These are phyloP conservation scores for Lepidocyrtinus sp. DNA, from an alignment of 2,888 invertebrate genomes.

Conservation along the genomic window DNA sequence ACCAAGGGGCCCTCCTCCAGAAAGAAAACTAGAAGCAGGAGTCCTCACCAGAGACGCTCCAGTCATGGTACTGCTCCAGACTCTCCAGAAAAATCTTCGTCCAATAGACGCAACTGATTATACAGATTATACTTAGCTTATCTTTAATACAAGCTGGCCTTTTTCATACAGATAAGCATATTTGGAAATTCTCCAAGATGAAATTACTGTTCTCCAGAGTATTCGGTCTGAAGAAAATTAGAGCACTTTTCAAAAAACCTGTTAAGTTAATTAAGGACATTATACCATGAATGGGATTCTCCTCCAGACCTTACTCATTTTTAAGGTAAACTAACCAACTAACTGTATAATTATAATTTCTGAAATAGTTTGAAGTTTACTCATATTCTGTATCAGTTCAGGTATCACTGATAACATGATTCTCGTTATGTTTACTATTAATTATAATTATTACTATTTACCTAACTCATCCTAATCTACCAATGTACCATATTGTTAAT, in stretches of 20 bases:
- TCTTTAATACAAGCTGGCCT: constrained; percentile 29
- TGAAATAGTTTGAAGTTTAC: too few relatives aligned
- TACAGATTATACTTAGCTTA: neutral
- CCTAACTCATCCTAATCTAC: too few relatives aligned
- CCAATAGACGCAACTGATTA: constrained; percentile 22
- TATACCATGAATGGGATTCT: too few relatives aligned
- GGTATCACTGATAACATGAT: too few relatives aligned
- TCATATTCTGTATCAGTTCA: too few relatives aligned
- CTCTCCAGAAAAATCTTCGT: constrained; percentile 35
- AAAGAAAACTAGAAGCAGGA: constrained; percentile 40
- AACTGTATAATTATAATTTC: too few relatives aligned
- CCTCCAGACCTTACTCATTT: neutral
- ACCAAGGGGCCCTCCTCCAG: constrained; percentile 43
- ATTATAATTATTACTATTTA: too few relatives aligned
- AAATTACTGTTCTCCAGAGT: too few relatives aligned
- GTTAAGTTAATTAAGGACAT: neutral
- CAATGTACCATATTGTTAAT: too few relatives aligned
- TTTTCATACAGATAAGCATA: neutral
- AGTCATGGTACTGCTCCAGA: constrained; percentile 32
- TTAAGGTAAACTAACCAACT: too few relatives aligned
- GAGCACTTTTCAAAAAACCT: neutral
- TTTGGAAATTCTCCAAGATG: neutral
- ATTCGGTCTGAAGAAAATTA: neutral
- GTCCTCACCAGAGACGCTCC: constrained; percentile 30
- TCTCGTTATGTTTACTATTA: too few relatives aligned